phyloP scores from a whole-genome alignment of 2,888 invertebrate genomes.

The Macrosiphum euphorbiae region DNA sequence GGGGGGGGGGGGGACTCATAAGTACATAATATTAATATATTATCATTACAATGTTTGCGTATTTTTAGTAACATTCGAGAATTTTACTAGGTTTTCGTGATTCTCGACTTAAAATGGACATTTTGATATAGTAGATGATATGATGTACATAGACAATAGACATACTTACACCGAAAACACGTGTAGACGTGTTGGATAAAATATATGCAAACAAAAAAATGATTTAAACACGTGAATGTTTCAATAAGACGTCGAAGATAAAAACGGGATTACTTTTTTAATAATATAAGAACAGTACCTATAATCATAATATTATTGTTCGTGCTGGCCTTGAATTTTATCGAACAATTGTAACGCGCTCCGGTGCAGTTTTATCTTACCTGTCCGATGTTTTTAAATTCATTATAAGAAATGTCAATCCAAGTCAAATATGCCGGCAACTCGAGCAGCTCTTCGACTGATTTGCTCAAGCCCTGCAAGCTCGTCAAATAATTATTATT shows the following conservation, averaged over 20 bases:
- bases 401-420: constrained; percentile 74
- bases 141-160: too few species aligned
- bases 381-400: constrained; percentile 71
- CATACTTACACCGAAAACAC: not conserved
- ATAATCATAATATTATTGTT: not conserved
- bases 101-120: not conserved
- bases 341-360: not conserved
- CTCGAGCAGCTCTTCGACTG: constrained; percentile 70
- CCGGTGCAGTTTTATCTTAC: constrained; percentile 60
- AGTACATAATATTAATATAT: too few species aligned
- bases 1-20: too few species aligned
- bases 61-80: not conserved
- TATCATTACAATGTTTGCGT: not conserved
- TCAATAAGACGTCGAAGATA: not conserved
- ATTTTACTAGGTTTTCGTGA: not conserved
- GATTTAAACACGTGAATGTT: not conserved
- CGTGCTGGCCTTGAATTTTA: not conserved
- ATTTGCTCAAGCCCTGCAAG: not conserved
- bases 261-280: not conserved
- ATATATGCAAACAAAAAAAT: not conserved
- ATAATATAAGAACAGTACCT: not conserved
- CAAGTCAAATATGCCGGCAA: constrained; percentile 71
- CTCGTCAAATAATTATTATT: constrained; percentile 9
- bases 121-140: not conserved
- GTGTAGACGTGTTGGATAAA: not conserved